phyloP scores from a whole-genome alignment of 1,140 invertebrate species.

The Asbolus verrucosus region DNA sequence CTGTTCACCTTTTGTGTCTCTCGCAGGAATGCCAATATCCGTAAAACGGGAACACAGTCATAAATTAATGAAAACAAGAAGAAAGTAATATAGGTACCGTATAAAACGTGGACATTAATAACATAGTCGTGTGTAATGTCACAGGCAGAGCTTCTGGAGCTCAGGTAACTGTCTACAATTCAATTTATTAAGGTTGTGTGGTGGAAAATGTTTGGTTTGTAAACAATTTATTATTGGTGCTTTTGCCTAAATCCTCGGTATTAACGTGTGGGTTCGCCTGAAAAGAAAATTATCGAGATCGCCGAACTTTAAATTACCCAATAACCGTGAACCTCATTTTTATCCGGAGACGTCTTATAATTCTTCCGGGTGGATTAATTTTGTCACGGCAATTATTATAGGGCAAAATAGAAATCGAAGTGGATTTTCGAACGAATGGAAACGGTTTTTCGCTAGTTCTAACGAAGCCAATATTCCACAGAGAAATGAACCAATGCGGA shows the following conservation, averaged over 20 bases:
- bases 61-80: constrained; percentile 39
- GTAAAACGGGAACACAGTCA: constrained; percentile 22
- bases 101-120: constrained; percentile 37
- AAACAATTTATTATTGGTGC: constrained; percentile 12
- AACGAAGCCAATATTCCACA: not conserved
- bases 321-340: not conserved
- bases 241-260: not conserved
- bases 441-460: not conserved
- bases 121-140: constrained; percentile 19
- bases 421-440: not conserved
- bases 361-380: not conserved
- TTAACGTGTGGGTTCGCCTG: not conserved
- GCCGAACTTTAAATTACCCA: not conserved
- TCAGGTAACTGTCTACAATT: constrained; percentile 22
- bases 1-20: constrained; percentile 31
- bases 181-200: constrained; percentile 15
- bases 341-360: not conserved
- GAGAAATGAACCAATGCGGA: not conserved
- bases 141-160: constrained; percentile 12
- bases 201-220: not conserved
- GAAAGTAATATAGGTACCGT: constrained; percentile 24
- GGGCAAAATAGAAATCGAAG: not conserved
- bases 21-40: constrained; percentile 33
- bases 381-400: constrained; percentile 6
- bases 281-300: not conserved